Conservation (phyloP, 2,113 vertebrate species). For the Stigmatopora nigra region DNA sequence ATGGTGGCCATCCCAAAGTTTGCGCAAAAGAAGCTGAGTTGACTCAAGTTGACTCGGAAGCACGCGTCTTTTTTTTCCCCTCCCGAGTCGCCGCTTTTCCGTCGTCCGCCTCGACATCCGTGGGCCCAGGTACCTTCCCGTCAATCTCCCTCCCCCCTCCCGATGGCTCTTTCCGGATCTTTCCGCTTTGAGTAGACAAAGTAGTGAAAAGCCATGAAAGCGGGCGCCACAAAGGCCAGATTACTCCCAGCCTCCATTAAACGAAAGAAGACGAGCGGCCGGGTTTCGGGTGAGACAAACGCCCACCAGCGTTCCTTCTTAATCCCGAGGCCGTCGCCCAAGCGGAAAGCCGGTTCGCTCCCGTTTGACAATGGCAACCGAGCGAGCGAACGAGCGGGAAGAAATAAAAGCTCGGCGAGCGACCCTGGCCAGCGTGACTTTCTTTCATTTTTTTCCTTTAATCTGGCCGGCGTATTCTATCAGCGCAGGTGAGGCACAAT, state of each 20-base stretch:
- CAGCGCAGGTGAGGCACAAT: slow-evolving; percentile 30
- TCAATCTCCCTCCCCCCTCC: no score
- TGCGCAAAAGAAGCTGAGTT: slow-evolving; percentile 25
- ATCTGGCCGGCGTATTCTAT: slow-evolving; percentile 47
- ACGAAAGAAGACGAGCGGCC: slow-evolving; percentile 57
- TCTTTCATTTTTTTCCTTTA: slow-evolving; percentile 14
- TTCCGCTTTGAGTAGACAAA: neutral
- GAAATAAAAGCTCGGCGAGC: slow-evolving; percentile 45
- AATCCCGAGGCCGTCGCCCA: slow-evolving; percentile 59
- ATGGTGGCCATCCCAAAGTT: slow-evolving; percentile 23
- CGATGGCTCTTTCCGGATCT: no score
- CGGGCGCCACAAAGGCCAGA: slow-evolving; percentile 21
- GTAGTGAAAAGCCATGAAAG: neutral
- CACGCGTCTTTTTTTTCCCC: no score
- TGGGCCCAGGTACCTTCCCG: no score
- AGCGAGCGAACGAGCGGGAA: slow-evolving; percentile 40
- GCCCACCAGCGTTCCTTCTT: slow-evolving; percentile 62
- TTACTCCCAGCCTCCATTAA: slow-evolving; percentile 69
- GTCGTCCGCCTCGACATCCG: no score
- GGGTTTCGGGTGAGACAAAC: slow-evolving; percentile 59
- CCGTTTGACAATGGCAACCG: slow-evolving; percentile 20
- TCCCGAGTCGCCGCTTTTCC: no score
- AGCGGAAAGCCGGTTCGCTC: slow-evolving; percentile 63
- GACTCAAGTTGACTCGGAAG: no score
- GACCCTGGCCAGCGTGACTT: slow-evolving; percentile 29